Conservation (phyloP, 37 sponge, comb jelly and placozoan species). For the Amphimedon queenslandica region DNA sequence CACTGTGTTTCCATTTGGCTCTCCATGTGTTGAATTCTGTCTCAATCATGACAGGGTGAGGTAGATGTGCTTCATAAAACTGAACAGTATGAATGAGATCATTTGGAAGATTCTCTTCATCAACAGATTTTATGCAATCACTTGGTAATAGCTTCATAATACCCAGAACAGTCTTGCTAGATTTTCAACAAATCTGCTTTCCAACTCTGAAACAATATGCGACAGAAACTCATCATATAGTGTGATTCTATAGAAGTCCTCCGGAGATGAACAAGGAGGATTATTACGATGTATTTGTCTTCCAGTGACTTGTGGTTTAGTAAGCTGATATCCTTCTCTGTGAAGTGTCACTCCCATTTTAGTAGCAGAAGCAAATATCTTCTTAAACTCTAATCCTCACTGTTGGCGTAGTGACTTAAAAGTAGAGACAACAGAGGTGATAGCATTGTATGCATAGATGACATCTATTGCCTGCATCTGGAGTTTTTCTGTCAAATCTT, state of each 20-base stretch:
- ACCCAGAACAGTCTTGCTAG: neutral
- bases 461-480: slow-evolving; percentile 43
- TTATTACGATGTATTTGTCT: slow-evolving; percentile 12
- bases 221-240: slow-evolving; percentile 24
- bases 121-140: slow-evolving; percentile 34
- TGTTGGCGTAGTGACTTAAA: neutral
- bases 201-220: slow-evolving; percentile 14
- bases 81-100: slow-evolving; percentile 3
- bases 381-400: slow-evolving; percentile 13
- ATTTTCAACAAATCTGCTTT: slow-evolving; percentile 17
- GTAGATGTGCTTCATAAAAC: slow-evolving; percentile 5
- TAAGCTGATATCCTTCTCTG: slow-evolving; percentile 12
- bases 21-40: slow-evolving; percentile 27
- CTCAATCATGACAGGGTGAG: slow-evolving; percentile 15
- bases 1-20: slow-evolving; percentile 9
- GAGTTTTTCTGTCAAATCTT: slow-evolving; percentile 38
- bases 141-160: slow-evolving; percentile 35
- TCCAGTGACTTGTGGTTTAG: slow-evolving; percentile 16
- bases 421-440: slow-evolving; percentile 2
- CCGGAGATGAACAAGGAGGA: neutral
- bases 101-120: slow-evolving; percentile 36
- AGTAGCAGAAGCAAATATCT: slow-evolving; percentile 2
- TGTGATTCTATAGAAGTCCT: slow-evolving; percentile 19
- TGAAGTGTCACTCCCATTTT: slow-evolving; percentile 11
- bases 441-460: slow-evolving; percentile 1